A percentile compares a stretch with the other conserved stretches of the same genome.
Conservation (phyloP, 2,797 vertebrate genomes). For the Lophius americanus region DNA sequence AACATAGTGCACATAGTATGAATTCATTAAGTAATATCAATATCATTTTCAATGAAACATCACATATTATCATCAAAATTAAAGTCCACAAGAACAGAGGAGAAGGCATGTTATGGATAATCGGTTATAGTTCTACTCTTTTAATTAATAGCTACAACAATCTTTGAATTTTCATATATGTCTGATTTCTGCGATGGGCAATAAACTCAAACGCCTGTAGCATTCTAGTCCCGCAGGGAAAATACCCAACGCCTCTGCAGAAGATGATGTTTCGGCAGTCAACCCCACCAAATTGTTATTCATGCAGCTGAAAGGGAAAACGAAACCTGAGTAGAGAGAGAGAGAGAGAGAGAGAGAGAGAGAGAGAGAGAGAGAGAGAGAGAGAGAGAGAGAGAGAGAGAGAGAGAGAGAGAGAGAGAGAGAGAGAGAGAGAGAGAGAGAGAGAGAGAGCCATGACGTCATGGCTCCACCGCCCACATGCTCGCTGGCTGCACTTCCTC, state of each 20-base stretch:
- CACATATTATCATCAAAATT: no score
- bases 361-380: constrained; percentile 49
- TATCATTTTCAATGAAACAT: no score
- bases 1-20: no score
- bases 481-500: constrained; percentile 30
- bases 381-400: constrained; percentile 51
- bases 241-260: constrained; percentile 16
- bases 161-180: fast-evolving
- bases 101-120: no score
- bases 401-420: constrained; percentile 31
- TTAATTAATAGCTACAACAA: background rate
- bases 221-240: background rate
- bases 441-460: constrained; percentile 56
- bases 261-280: background rate
- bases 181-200: background rate
- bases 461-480: constrained; percentile 2
- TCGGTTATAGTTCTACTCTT: fast-evolving
- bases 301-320: background rate
- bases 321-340: background rate
- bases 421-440: constrained; percentile 43
- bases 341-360: constrained; percentile 50
- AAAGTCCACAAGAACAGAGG: no score
- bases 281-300: constrained; percentile 26
- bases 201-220: background rate
- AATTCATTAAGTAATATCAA: background rate